Evolutionary conservation across 2,888 invertebrate genomes (phyloP), one percentile per base, ranked within the genome.

Genomic region (Drosophila formosana): DNA sequence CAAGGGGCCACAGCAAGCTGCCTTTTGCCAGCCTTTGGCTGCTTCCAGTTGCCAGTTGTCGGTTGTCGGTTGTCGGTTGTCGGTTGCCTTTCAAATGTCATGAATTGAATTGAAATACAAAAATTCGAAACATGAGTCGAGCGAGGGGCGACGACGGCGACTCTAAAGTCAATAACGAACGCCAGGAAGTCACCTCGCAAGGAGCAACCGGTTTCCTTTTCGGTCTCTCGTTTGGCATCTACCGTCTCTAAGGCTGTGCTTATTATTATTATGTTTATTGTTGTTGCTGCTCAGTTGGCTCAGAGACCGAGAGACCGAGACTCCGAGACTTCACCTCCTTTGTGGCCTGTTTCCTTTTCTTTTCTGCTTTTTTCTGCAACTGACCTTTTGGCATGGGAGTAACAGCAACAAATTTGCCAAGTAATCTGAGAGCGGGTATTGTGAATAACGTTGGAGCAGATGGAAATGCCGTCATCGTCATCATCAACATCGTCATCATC

Each of bases 371-470:
- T 7, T 64, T 66, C 72, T 67, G 61, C 55, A 46, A 68, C 30
- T 88, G 89, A 88, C 87, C 85, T 85, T 85, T 87, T 72, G 72
- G 64, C 75, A 64, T 61, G 69, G 78, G 75, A 75, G 56, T 66
- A 75, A 43, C 66, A 60, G 43, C 56, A 66, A n/a, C 53, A 66
- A 66, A 74, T 72, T 67, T 75, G 74, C 78, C 75, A 73, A 73
- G 74, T 66, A 69, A 78, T 62, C 30, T 52, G 43, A 74, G 75
- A 39, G 68, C 39, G n/a, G 51, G 46, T 39, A 56, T 75, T 73
- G 65, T 78, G 62, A 37, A 64, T 60, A 75, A 62, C 63, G 72
- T 78, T 57, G 56, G 39, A 72, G 56, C 57, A 62, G 57, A 55
- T 75, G 68, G 58, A 73, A 75, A 78, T 78, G 73, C 68, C 75